Base-by-base conservation (phyloP, 2,888 invertebrate species). In the Epiblema foenella region DNA sequence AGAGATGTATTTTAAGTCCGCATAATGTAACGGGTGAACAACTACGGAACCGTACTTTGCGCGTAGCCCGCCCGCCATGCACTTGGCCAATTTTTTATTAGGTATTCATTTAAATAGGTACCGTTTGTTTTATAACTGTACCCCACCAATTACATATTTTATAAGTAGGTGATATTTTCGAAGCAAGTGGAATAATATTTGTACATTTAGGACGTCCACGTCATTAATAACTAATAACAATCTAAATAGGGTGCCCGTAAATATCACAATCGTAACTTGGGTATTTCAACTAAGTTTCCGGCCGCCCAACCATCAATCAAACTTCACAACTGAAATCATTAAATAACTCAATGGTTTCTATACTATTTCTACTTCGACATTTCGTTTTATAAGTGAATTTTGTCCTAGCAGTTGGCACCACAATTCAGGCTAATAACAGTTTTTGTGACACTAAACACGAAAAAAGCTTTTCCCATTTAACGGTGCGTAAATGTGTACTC, bases 361-460 rank as follows among this genome's bases (percentile, higher is more conserved):
- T 7, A 20, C n/a, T 37, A 64, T 64, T 33, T 15, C 65, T 65
- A n/a, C 64, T 64, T 66, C 49, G 39, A 63, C 60, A 60, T 68
- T 57, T 54, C 46, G 60, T 74, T n/a, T n/a, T 69, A 65, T 68
- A 65, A 75, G 79, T 81, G 77, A 80, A 79, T 80, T 77, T 76
- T 79, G 78, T 76, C 75, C 77, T 78, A 81, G 80, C 82, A 78
- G 80, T 85, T 83, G 83, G 81, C 81, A 82, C 83, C 88, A 89
- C 91, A 91, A 89, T 89, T 91, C 88, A 89, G 83, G 88, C 93
- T 92, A 93, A 93, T 93, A 93, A 92, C 91, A 91, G 90, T 92
- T 93, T 91, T 92, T 91, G 91, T 91, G 93, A 92, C 93, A 92
- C 91, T 91, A 93, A 91, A 91, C 92, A 93, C 89, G 91, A 92